Conservation (phyloP, 2,113 vertebrate species). For the Notothenia coriiceps region DNA sequence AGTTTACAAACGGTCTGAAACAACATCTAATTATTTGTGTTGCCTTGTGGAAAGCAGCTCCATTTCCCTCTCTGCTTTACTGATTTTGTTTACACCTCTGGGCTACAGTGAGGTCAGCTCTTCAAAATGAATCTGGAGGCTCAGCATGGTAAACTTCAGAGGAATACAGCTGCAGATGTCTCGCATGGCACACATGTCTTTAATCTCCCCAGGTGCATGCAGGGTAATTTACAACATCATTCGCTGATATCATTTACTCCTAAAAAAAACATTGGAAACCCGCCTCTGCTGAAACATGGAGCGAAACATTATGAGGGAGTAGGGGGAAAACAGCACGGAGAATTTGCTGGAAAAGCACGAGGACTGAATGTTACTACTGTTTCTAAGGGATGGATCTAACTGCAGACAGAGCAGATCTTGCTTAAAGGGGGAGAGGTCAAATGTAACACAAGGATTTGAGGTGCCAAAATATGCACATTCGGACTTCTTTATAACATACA, state of each 20-base stretch:
- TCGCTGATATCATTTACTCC: slow-evolving; percentile 20
- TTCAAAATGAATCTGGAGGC: slow-evolving; percentile 4
- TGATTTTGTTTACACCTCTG: slow-evolving; percentile 45
- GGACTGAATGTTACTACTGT: slow-evolving; percentile 45
- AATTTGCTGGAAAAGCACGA: slow-evolving; percentile 45
- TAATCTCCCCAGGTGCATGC: slow-evolving; percentile 20
- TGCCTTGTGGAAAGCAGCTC: slow-evolving; percentile 28
- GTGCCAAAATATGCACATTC: slow-evolving; percentile 34
- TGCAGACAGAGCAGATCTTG: slow-evolving; percentile 45
- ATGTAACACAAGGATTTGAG: slow-evolving; percentile 50
- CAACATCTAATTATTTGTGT: slow-evolving; percentile 29
- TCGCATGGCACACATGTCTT: not conserved
- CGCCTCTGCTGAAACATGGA: no score
- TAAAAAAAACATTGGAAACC: not conserved
- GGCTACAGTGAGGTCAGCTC: slow-evolving; percentile 23
- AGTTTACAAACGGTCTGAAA: slow-evolving; percentile 36
- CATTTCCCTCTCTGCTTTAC: slow-evolving; percentile 30
- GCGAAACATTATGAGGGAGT: not conserved
- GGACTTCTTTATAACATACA: slow-evolving; percentile 4
- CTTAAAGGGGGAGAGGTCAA: slow-evolving; percentile 36
- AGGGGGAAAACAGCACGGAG: not conserved
- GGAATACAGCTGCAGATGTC: slow-evolving; percentile 7
- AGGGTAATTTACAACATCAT: slow-evolving; percentile 15
- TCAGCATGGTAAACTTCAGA: slow-evolving; percentile 10
- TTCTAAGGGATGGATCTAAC: slow-evolving; percentile 22